Evolutionary conservation across 2,888 invertebrate species (phyloP), one percentile per base, ranked within the genome.

Genomic region (Galeopsomyia nigrocyanea): DNA sequence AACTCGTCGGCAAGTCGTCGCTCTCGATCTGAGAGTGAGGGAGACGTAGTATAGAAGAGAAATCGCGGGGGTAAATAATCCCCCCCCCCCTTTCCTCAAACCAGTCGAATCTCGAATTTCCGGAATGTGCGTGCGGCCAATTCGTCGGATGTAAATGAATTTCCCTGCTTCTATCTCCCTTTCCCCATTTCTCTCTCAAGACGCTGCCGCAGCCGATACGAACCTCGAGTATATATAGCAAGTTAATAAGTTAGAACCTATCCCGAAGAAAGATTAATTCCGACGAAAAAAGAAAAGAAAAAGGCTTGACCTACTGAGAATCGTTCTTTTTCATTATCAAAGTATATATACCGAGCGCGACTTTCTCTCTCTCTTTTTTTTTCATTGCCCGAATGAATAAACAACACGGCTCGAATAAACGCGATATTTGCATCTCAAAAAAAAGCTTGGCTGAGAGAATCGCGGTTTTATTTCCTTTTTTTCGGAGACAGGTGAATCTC

Each of bases 101-200:
- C 55, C 5, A 21, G 31, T 56, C 39, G 76, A 77, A 76, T 78
- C 76, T 76, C 73, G 74, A 71, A 73, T 76, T 77, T 77, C 75
- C 73, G 74, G 66, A 69, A 47, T 56, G 64, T 22, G 26, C n/a
- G 26, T 13, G 65, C 26, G 69, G 71, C 77, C 75, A 80, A 81
- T 80, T 80, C 76, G 69, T 74, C 76, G 75, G 77, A 78, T 80
- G 79, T 79, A 80, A 82, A 82, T 80, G 77, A 81, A 81, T 79
- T 80, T 76, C 14, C 17, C 51, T 31, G 6, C n/a, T 22, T 39
- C 10, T 3, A 39, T 3, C 39, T 39, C 39, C 7, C 13, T 7
- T 39, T 7, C 13, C 13, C 10, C 39, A 3, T 39, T 10, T 39
- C 7, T 39, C 26, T 39, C 7, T 39, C 1, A 7, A 39, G 39